A percentile compares a stretch with the other conserved stretches of the same genome.
Evolutionary conservation across 1,140 invertebrate species (phyloP).

Genomic region (Nephila pilipes): DNA sequence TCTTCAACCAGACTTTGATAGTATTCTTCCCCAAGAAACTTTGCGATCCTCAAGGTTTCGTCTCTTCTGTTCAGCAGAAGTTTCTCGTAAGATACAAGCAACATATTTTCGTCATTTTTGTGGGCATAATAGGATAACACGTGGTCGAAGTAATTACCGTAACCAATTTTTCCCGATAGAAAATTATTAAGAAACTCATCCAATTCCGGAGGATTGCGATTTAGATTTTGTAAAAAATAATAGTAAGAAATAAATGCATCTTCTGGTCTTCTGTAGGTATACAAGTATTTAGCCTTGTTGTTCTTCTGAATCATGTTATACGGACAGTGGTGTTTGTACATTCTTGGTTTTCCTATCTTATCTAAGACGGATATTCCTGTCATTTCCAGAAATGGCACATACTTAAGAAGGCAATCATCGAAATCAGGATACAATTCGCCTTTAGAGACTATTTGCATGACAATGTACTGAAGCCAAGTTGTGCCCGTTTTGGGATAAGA

Average conservation of each 20-base stretch:
- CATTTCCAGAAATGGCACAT: conserved; percentile 14
- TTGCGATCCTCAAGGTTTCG: conserved; percentile 52
- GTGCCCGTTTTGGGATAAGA: conserved; percentile 78
- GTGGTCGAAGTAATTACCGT: conserved; percentile 79
- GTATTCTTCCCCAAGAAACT: conserved; percentile 81
- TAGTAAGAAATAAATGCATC: conserved; percentile 71
- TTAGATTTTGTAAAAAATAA: conserved; percentile 27
- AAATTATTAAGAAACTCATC: conserved; percentile 75
- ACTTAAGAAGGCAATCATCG: not conserved
- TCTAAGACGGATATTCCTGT: not conserved
- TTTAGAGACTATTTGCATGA: conserved; percentile 59
- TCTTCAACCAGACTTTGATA: not conserved
- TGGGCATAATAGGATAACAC: conserved; percentile 77
- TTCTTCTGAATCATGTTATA: conserved; percentile 49
- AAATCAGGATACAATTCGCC: conserved; percentile 53
- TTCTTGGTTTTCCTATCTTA: not conserved
- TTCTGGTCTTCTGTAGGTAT: conserved; percentile 70
- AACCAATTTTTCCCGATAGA: conserved; percentile 51
- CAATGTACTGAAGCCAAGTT: conserved; percentile 77
- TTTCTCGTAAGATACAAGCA: conserved; percentile 79
- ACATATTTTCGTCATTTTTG: conserved; percentile 78
- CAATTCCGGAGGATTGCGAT: not conserved
- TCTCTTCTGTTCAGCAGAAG: conserved; percentile 51
- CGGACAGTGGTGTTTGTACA: not conserved
- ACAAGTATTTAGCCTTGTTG: conserved; percentile 33